Conservation (phyloP, 2,797 vertebrate genomes). For the Cottoperca gobio region DNA sequence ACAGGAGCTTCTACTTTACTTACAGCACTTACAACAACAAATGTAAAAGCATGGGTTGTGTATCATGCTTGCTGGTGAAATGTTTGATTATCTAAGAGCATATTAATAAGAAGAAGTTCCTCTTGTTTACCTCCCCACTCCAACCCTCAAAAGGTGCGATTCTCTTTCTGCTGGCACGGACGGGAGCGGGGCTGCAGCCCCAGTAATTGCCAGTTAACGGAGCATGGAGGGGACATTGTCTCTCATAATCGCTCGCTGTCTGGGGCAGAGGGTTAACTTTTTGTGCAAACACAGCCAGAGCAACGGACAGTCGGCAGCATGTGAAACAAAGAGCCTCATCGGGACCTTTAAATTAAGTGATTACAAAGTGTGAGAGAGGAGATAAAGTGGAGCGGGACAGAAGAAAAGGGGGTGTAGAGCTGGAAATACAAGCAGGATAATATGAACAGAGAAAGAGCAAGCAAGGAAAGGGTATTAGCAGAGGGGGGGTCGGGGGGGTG, state of each 20-base stretch:
- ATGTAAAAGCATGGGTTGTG: neutral
- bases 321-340: slow-evolving; percentile 23
- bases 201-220: slow-evolving; percentile 65
- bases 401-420: neutral
- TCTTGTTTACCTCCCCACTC: slow-evolving; percentile 27
- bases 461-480: neutral
- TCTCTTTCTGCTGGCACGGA: slow-evolving; percentile 38
- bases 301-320: slow-evolving; percentile 16
- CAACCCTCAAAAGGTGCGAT: slow-evolving; percentile 42
- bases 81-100: slow-evolving; percentile 13
- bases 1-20: neutral
- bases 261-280: slow-evolving; percentile 42
- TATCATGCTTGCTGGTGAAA: slow-evolving; percentile 12
- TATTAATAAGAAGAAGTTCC: slow-evolving; percentile 23
- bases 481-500: too few species aligned
- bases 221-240: slow-evolving; percentile 64
- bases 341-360: slow-evolving; percentile 33
- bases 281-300: slow-evolving; percentile 26
- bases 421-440: neutral
- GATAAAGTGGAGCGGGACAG: slow-evolving; percentile 10
- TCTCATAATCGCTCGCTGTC: slow-evolving; percentile 41
- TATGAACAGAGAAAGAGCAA: neutral
- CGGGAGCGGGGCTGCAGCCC: slow-evolving; percentile 38
- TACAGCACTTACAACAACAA: slow-evolving; percentile 10
- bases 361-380: slow-evolving; percentile 6